Percentiles rank a stretch among this genome's conserved stretches.
These are phyloP conservation scores for Hypsopygia costalis DNA, from an alignment of 2,888 invertebrate genomes.

Conservation along the genomic window DNA sequence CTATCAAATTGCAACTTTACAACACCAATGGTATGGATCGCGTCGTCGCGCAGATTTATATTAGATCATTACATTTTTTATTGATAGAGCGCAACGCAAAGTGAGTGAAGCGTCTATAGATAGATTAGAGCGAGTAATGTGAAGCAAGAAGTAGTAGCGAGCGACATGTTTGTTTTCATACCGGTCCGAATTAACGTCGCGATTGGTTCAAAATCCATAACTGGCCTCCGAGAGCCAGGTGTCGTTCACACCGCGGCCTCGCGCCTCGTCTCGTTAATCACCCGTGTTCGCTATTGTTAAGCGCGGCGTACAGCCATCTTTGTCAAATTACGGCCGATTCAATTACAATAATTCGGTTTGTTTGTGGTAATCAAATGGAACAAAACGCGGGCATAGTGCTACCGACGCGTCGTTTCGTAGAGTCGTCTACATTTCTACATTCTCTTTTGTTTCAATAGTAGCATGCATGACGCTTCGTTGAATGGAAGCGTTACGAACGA, in stretches of 20 bases:
- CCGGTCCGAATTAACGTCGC: slow-evolving; percentile 79
- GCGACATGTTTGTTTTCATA: slow-evolving; percentile 77
- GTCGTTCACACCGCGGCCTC: slow-evolving; percentile 82
- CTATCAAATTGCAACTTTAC: no score
- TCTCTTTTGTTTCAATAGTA: slow-evolving; percentile 75
- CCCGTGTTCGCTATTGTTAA: slow-evolving; percentile 78
- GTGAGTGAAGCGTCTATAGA: slow-evolving; percentile 49
- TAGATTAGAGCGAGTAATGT: slow-evolving; percentile 50
- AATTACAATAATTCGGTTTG: slow-evolving; percentile 63
- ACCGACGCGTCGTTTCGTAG: slow-evolving; percentile 52
- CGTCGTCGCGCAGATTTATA: slow-evolving; percentile 24
- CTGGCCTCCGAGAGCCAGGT: slow-evolving; percentile 80
- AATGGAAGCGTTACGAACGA: slow-evolving; percentile 72
- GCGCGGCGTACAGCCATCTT: slow-evolving; percentile 78
- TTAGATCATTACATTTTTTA: slow-evolving; percentile 43
- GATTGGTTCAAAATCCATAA: slow-evolving; percentile 80
- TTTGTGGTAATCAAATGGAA: slow-evolving; percentile 58
- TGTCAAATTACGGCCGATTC: slow-evolving; percentile 75
- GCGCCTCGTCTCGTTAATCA: slow-evolving; percentile 80
- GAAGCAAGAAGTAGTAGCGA: slow-evolving; percentile 40
- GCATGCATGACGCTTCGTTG: slow-evolving; percentile 63
- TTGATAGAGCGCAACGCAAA: slow-evolving; percentile 43
- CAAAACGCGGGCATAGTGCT: slow-evolving; percentile 49
- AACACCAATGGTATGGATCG: no score
- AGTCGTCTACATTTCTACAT: slow-evolving; percentile 62